A percentile compares a stretch with the other conserved stretches of the same genome.
These are phyloP conservation scores for Hyposmocoma kahamanoa DNA, from an alignment of 1,140 invertebrate species.

Conservation along the genomic window DNA sequence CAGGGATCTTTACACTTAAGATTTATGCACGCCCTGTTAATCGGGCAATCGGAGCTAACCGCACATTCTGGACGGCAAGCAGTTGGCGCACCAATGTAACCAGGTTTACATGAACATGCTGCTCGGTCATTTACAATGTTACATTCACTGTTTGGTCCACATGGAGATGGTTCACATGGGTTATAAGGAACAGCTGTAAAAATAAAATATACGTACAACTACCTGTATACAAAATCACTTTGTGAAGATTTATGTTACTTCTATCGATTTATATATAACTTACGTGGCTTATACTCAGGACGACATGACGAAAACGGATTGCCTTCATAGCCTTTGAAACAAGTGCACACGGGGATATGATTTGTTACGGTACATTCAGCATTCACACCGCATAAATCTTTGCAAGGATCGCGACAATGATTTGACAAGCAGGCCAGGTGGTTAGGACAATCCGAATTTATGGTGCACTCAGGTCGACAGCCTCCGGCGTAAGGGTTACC, in stretches of 20 bases:
- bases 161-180: constrained; percentile 86
- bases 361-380: constrained; percentile 88
- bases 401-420: constrained; percentile 92
- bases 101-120: constrained; percentile 84
- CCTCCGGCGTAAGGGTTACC: constrained; percentile 86
- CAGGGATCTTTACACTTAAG: constrained; percentile 90
- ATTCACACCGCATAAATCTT: constrained; percentile 87
- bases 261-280: no score
- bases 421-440: constrained; percentile 87
- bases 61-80: constrained; percentile 86
- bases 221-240: no score
- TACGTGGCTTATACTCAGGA: constrained; percentile 72
- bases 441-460: constrained; percentile 87
- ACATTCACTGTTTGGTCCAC: constrained; percentile 87
- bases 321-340: constrained; percentile 82
- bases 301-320: constrained; percentile 89
- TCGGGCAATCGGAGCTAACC: constrained; percentile 84
- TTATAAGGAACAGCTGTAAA: constrained; percentile 70
- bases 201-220: no score
- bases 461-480: constrained; percentile 87
- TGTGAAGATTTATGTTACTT: no score
- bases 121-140: constrained; percentile 80
- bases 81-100: constrained; percentile 85
- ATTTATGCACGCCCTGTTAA: constrained; percentile 83
- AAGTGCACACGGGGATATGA: constrained; percentile 87